These are phyloP conservation scores for Drosophila algonquin DNA, from an alignment of 2,888 invertebrate genomes.

Conservation along the genomic window DNA sequence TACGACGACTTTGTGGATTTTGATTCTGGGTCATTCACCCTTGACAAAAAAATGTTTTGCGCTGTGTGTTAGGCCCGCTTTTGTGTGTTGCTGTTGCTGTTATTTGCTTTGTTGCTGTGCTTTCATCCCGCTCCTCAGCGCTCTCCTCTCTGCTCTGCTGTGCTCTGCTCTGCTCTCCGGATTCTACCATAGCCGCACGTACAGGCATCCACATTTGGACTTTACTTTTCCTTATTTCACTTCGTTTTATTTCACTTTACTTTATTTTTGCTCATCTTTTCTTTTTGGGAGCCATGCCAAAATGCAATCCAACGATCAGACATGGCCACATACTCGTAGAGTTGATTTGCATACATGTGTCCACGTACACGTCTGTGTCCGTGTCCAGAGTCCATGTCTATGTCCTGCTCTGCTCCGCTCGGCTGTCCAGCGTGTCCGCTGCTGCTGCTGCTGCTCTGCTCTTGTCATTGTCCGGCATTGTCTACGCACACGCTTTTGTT, in stretches of 20 bases:
- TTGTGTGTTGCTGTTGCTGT: slow-evolving; percentile 56
- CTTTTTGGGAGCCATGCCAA: slow-evolving; percentile 42
- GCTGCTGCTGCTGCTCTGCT: slow-evolving; percentile 14
- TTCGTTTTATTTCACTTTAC: slow-evolving; percentile 36
- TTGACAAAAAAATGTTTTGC: slow-evolving; percentile 77
- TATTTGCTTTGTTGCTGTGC: slow-evolving; percentile 23
- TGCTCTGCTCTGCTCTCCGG: background rate
- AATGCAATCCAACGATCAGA: slow-evolving; percentile 64
- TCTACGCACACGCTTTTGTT: slow-evolving; percentile 40
- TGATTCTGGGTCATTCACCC: slow-evolving; percentile 83
- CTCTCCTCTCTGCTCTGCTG: slow-evolving; percentile 27
- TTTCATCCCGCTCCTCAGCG: slow-evolving; percentile 8
- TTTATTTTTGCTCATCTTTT: slow-evolving; percentile 13
- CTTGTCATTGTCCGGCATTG: slow-evolving; percentile 47
- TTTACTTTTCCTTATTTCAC: slow-evolving; percentile 56
- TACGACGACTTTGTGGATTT: slow-evolving; percentile 74
- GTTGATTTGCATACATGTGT: slow-evolving; percentile 33
- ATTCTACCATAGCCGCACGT: slow-evolving; percentile 56
- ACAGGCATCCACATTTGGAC: slow-evolving; percentile 68
- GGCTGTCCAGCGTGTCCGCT: slow-evolving; percentile 15
- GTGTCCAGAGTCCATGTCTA: slow-evolving; percentile 16
- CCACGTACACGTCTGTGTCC: slow-evolving; percentile 6
- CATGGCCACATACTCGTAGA: slow-evolving; percentile 34
- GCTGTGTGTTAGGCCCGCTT: slow-evolving; percentile 77
- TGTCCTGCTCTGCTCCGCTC: slow-evolving; percentile 6